Base-by-base conservation (phyloP, 2,888 invertebrate species). In the Agelastica alni region DNA sequence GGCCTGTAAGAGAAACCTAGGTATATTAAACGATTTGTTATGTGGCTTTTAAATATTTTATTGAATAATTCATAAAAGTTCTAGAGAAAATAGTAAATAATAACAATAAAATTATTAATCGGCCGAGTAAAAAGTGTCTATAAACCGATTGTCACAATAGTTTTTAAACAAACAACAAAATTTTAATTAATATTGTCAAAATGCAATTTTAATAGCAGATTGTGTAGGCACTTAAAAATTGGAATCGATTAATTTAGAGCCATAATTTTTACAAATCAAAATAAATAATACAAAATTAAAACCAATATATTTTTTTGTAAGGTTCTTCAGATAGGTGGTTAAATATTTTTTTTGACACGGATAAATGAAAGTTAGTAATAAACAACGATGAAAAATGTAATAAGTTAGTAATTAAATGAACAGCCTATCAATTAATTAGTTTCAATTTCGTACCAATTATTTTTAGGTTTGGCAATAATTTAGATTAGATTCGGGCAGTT, bases 1-100 rank as follows among this genome's bases (percentile, higher is more conserved):
- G 76, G 76, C 75, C 77, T 76, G 76, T 56, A 76, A 76, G 66
- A 71, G 71, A 74, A 70, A 70, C 71, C 73, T 60, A 67, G 71
- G 72, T 73, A 70, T 74, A 74, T 70, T 71, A 73, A 70, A 73
- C 72, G 63, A 73, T 72, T 66, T 66, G 69, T 63, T 66, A 64
- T 61, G 64, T 70, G 67, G 66, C 66, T 69, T 56, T 47, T 60
- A 67, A 67, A 70, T 65, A 68, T 63, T 71, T 69, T 71, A 70
- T 70, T 70, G 60, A 68, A 67, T 68, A 46, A 65, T 66, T 66
- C 61, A 69, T 68, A 72, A 69, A 67, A 69, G 67, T 65, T 65
- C 61, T 64, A 65, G 64, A 64, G 62, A 70, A 69, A 69, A 64
- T 66, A 69, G 62, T 67, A 65, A 68, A 68, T 67, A 69, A 70